phyloP scores from a whole-genome alignment of 2,113 vertebrate species.

The Capreolus pygargus region DNA sequence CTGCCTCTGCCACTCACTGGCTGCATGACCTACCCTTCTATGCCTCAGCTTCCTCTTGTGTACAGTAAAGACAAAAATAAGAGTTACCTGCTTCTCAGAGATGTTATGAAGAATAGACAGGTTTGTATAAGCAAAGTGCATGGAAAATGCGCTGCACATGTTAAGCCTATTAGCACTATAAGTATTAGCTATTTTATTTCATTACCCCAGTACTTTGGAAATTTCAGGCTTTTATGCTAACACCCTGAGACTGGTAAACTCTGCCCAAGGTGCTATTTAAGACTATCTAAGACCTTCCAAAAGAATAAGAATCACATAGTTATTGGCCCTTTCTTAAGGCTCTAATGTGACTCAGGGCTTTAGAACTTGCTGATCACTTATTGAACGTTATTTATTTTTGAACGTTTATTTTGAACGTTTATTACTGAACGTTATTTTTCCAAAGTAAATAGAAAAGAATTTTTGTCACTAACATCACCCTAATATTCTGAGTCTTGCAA shows the following conservation, averaged over 20 bases:
- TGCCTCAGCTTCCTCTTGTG: not conserved
- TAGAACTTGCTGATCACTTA: not conserved
- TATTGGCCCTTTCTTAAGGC: not conserved
- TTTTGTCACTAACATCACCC: not conserved
- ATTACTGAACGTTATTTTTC: not conserved
- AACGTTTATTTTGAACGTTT: not conserved
- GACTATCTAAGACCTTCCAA: not conserved
- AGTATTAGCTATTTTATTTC: not conserved
- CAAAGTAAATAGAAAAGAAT: not conserved
- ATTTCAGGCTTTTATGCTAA: not conserved
- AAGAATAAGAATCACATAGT: not conserved
- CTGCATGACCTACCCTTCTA: not conserved
- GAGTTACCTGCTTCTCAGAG: not conserved
- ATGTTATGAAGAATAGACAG: not conserved
- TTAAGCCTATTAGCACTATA: not conserved
- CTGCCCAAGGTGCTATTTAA: not conserved
- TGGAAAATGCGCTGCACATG: not conserved
- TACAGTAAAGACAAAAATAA: not conserved
- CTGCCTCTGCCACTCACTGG: not conserved
- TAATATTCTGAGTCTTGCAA: not conserved
- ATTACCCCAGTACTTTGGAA: not conserved
- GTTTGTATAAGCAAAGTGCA: not conserved
- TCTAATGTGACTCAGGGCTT: not conserved
- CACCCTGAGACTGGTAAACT: not conserved
- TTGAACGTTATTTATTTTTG: too few species aligned